Evolutionary conservation across 2,113 vertebrate species (phyloP).

Genomic region (Ahaetulla prasina): DNA sequence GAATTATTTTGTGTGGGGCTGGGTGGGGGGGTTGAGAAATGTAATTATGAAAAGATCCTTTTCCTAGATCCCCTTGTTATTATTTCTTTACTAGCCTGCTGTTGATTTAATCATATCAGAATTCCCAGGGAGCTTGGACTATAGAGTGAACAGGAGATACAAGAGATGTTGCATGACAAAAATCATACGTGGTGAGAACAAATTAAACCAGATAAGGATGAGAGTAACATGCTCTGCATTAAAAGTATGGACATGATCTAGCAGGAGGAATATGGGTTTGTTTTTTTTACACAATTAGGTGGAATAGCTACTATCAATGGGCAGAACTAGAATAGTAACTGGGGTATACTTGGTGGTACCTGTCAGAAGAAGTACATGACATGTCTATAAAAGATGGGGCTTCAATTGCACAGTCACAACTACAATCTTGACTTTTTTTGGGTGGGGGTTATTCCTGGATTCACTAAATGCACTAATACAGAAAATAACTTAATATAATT

Average conservation of each 20-base stretch:
- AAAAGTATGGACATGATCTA: neutral
- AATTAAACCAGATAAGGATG: neutral
- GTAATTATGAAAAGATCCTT: neutral
- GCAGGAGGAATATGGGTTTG: neutral
- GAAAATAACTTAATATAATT: neutral
- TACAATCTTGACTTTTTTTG: neutral
- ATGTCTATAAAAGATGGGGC: neutral
- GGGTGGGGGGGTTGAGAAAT: too few relatives aligned
- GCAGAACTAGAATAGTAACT: neutral
- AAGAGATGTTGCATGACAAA: neutral
- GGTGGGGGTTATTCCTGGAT: neutral
- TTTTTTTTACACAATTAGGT: neutral
- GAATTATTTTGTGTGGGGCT: neutral
- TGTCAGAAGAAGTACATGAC: neutral
- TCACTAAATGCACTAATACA: neutral
- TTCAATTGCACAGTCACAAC: neutral
- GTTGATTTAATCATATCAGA: neutral
- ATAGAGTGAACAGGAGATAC: neutral
- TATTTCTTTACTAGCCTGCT: neutral
- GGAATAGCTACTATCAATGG: neutral
- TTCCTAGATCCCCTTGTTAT: neutral
- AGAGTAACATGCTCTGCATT: neutral
- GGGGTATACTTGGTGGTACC: neutral
- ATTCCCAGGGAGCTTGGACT: neutral
- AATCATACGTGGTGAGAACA: neutral